A percentile compares a stretch with the other conserved stretches of the same genome.
Evolutionary conservation across 1,140 invertebrate genomes (phyloP).

Genomic region (Dufourea novaeangliae): DNA sequence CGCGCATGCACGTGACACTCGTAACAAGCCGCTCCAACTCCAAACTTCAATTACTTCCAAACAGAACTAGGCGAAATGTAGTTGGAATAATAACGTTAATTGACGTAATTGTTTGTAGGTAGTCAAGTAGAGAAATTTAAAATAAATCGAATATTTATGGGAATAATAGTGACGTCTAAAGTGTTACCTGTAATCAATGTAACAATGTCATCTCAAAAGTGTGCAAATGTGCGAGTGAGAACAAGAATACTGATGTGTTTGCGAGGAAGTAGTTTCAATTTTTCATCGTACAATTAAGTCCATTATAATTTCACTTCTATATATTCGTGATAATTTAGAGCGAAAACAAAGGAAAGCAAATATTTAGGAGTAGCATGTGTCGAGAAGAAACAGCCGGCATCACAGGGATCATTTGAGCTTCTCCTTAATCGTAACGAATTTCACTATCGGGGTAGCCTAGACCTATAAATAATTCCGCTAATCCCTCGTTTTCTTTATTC

Average conservation of each 20-base stretch:
- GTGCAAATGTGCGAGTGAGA: too few species aligned
- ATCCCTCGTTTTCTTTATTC: conserved; percentile 33
- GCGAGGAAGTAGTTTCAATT: not conserved
- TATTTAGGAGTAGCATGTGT: not conserved
- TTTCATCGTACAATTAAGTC: not conserved
- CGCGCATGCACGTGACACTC: not conserved
- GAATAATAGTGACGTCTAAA: not conserved
- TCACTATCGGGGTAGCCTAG: not conserved
- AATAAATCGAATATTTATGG: not conserved
- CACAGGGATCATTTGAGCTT: not conserved
- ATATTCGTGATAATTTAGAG: not conserved
- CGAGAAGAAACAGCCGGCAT: not conserved
- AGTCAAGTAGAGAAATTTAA: too few species aligned
- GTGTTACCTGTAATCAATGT: not conserved
- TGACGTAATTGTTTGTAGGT: not conserved
- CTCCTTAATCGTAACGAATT: not conserved
- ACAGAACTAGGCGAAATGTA: too few species aligned
- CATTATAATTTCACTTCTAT: not conserved
- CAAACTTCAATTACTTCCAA: not conserved
- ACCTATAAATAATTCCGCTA: not conserved
- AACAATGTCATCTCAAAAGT: not conserved
- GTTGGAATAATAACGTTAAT: too few species aligned
- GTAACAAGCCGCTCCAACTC: not conserved
- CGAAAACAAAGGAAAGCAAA: not conserved
- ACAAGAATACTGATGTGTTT: not conserved